Evolutionary conservation across 2,113 vertebrate species (phyloP).

Genomic region (Mohoua ochrocephala): DNA sequence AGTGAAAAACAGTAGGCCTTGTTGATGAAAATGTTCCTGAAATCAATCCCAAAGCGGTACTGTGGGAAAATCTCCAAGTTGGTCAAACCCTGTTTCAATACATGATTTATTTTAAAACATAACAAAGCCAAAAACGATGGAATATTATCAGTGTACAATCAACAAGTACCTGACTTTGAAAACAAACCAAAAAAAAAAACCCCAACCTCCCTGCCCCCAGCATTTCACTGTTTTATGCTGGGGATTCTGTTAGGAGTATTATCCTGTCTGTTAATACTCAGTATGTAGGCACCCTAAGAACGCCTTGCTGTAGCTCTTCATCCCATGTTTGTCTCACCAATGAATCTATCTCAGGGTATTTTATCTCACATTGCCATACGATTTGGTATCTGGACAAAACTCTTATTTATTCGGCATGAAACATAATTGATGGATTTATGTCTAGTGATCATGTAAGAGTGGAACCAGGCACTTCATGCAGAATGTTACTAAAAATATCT

Average conservation of each 20-base stretch:
- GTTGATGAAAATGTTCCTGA: background rate
- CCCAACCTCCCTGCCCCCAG: background rate
- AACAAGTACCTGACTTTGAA: background rate
- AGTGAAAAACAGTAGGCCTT: background rate
- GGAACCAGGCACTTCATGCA: background rate
- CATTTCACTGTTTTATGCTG: background rate
- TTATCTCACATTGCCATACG: background rate
- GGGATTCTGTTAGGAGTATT: background rate
- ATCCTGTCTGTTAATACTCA: background rate
- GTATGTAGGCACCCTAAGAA: background rate
- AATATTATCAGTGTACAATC: background rate
- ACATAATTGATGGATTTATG: background rate
- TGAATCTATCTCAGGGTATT: background rate
- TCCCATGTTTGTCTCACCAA: background rate
- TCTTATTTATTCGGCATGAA: background rate
- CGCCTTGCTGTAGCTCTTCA: background rate
- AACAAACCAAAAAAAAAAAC: background rate
- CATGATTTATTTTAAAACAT: background rate
- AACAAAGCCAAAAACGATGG: accelerated
- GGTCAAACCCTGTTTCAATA: background rate
- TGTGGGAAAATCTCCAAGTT: background rate
- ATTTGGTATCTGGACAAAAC: background rate
- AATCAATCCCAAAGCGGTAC: background rate
- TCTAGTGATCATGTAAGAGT: background rate
- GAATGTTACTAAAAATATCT: background rate